Evolutionary conservation across 2,797 vertebrate species (phyloP).

Genomic region (Lates japonicus): DNA sequence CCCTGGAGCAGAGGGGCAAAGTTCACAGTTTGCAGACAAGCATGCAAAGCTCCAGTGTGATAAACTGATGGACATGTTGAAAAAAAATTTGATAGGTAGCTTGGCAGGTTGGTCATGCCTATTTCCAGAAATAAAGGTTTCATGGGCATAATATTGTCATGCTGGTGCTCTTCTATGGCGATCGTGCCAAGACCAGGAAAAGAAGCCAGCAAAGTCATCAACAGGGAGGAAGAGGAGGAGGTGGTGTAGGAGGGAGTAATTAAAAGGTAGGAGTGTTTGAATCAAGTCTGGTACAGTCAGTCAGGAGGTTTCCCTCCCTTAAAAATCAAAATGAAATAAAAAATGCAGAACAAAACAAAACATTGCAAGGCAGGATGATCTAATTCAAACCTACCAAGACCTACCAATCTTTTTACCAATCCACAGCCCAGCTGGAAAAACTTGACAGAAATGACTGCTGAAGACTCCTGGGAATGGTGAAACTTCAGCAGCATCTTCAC

Average conservation of each 20-base stretch:
- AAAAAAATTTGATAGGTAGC: slow-evolving; percentile 38
- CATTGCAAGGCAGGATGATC: slow-evolving; percentile 88
- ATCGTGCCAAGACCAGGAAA: slow-evolving; percentile 53
- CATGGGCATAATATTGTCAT: slow-evolving; percentile 49
- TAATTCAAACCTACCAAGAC: slow-evolving; percentile 84
- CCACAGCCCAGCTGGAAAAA: slow-evolving; percentile 63
- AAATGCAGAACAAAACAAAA: slow-evolving; percentile 64
- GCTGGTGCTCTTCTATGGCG: slow-evolving; percentile 50
- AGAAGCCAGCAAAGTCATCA: slow-evolving; percentile 61
- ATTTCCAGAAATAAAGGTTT: slow-evolving; percentile 39
- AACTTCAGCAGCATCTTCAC: slow-evolving; percentile 71
- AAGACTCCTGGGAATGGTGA: slow-evolving; percentile 59
- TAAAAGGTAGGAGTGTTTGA: slow-evolving; percentile 39
- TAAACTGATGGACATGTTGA: slow-evolving; percentile 47
- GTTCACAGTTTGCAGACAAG: slow-evolving; percentile 41
- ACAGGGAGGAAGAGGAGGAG: slow-evolving; percentile 49
- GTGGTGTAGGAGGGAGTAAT: slow-evolving; percentile 39
- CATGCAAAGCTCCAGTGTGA: slow-evolving; percentile 57
- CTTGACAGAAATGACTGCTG: slow-evolving; percentile 66
- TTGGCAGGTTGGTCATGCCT: slow-evolving; percentile 51
- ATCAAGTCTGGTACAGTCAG: slow-evolving; percentile 35
- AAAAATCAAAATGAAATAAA: slow-evolving; percentile 44
- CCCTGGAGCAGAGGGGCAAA: slow-evolving; percentile 27
- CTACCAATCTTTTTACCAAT: slow-evolving; percentile 71
- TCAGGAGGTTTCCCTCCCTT: slow-evolving; percentile 36